Evolutionary conservation across 2,888 invertebrate genomes (phyloP), one percentile per base, ranked within the genome.

Genomic region (Calliopum simillimum): DNA sequence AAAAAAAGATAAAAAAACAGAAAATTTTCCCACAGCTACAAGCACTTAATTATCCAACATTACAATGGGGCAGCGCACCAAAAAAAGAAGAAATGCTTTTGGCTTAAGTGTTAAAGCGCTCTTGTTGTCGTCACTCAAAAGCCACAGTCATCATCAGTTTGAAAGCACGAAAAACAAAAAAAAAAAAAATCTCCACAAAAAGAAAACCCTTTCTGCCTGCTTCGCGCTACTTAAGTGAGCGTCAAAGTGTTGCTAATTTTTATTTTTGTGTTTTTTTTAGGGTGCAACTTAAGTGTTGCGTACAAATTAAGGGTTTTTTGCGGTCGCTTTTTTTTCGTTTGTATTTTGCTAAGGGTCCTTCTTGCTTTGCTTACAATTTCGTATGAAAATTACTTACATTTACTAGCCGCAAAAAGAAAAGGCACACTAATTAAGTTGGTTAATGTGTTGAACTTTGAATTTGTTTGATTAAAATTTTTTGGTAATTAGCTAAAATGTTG

Each of bases 201-300:
- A 14, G 23, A 21, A 33, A 33, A 59, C 43, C 59, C 59, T 41
- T 59, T 43, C 19, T 8, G 44, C 5, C 41, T 53, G 16, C 64
- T 49, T 49, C 13, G n/a, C 51, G 23, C 14, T 33, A 33, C 64
- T 64, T 23, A 53, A 64, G 41, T 64, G 53, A 41, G 41, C 53
- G 43, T 19, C n/a, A 64, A 64, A 64, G 51, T 64, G 53, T 51
- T 33, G 64, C 51, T 64, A 51, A 64, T 64, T 33, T 64, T 19
- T 43, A 41, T 16, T 51, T 51, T 13, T 51, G 64, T 41, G 41
- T 33, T 33, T 33, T 33, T 33, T 33, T 33, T 33, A 8, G 33
- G 33, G 33, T 33, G 8, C 33, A 33, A 13, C 16, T 11, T 16
- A 13, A 41, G 41, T 49, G 53, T 51, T 53, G 41, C 64, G 13